Base-by-base conservation (phyloP, 2,888 invertebrate species). In the Minunthozetes semirufus region DNA sequence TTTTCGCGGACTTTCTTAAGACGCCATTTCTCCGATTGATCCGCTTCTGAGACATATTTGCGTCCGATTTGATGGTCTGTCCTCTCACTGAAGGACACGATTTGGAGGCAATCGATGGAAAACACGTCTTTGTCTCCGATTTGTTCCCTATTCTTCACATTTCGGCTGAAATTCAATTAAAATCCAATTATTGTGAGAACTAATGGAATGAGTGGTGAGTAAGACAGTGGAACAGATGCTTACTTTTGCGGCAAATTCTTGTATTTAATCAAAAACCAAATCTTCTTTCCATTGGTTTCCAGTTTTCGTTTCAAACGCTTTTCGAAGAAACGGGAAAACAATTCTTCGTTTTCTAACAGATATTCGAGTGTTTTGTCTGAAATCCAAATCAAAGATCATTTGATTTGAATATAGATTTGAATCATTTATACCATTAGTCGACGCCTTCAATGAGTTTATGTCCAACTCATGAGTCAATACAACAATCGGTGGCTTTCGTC, bases 191-290 rank as follows among this genome's bases (percentile, higher is more conserved):
- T 59, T 59, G 9, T 22, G 22, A 59, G 29, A 1, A 1, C 13
- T 38, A 38, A 5, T 19, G n/a, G 33, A 38, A 66, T 38, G 15
- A n/a, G 38, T 11, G 2, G 4, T 27, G 17, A 27, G 1, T 22
- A 68, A 42, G 13, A 19, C 8, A 0, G 22, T 33, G 17, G 68
- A 63, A 33, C 8, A 5, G 19, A 63, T 42, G 42, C 46, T 22
- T 17, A 68, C 68, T 22, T 46, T 42, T 68, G 3, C 3, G 68
- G 46, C 68, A 68, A 68, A 68, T 68, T 68, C 42, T 68, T 68
- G 22, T 22, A 46, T 22, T 68, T 68, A 1, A 68, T 42, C 42
- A 17, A 42, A 38, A 68, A 68, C 42, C 42, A 68, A 19, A 68
- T 9, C 42, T 68, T 68, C 3, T 38, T 15, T 5, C 25, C 42